These are phyloP conservation scores for Crotalus horridus DNA, from an alignment of 2,113 vertebrate genomes.

Conservation along the genomic window DNA sequence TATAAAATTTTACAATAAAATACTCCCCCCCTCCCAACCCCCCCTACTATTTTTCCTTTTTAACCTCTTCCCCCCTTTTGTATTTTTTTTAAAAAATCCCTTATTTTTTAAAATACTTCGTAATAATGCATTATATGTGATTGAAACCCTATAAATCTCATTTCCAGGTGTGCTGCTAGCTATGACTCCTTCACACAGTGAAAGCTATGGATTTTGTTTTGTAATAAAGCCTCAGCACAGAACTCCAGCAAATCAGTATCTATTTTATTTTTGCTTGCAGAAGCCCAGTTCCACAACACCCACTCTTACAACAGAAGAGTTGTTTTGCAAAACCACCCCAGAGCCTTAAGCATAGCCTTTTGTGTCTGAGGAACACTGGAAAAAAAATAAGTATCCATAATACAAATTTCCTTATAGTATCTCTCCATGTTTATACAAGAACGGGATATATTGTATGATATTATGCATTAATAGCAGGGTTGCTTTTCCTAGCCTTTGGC, in stretches of 20 bases:
- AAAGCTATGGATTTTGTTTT: background rate
- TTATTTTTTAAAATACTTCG: background rate
- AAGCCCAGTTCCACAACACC: background rate
- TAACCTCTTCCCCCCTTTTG: background rate
- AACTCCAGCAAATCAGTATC: background rate
- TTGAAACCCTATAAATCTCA: background rate
- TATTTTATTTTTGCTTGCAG: background rate
- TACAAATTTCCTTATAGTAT: accelerated
- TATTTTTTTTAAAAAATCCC: background rate
- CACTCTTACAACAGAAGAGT: background rate
- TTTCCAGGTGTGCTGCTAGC: background rate
- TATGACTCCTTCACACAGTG: background rate
- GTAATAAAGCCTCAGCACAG: background rate
- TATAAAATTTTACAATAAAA: too few relatives aligned
- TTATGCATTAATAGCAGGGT: background rate
- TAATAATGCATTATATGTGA: background rate
- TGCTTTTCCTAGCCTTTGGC: background rate
- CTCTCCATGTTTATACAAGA: background rate
- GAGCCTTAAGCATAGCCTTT: background rate
- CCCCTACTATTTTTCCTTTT: background rate
- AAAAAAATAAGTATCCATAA: accelerated
- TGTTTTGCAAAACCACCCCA: background rate
- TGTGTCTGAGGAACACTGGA: background rate
- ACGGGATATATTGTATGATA: background rate
- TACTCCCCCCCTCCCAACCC: too few relatives aligned